Percentiles rank a stretch among this genome's conserved stretches.
Evolutionary conservation across 2,888 invertebrate genomes (phyloP).

Genomic region (Platycheirus albimanus): DNA sequence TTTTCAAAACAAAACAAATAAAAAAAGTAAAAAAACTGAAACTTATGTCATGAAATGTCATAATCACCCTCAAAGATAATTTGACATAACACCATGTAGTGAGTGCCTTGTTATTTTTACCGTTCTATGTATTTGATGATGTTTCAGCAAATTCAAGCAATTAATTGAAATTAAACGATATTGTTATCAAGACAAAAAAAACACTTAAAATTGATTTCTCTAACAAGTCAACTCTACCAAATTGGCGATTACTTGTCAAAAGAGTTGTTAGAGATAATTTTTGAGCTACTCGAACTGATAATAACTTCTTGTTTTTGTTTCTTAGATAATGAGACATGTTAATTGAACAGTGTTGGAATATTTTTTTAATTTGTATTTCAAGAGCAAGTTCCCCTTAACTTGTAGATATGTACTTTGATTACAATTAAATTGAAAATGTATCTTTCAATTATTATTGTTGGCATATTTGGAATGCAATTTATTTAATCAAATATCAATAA

Average conservation of each 20-base stretch:
- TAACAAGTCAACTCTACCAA: conserved; percentile 42
- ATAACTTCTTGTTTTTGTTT: conserved; percentile 15
- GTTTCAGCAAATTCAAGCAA: conserved; percentile 23
- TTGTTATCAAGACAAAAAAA: conserved; percentile 18
- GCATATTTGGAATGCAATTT: no score
- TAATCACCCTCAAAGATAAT: not conserved
- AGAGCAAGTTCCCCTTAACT: no score
- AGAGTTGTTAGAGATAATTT: conserved; percentile 45
- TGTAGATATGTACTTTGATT: no score
- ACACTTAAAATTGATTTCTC: not conserved
- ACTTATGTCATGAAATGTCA: not conserved
- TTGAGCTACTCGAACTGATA: conserved; percentile 23
- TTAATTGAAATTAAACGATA: conserved; percentile 58
- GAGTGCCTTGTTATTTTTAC: not conserved
- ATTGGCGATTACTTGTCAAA: conserved; percentile 56
- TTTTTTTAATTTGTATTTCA: no score
- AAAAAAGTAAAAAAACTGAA: no score
- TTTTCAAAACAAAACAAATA: no score
- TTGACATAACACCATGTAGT: not conserved
- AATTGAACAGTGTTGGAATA: not conserved
- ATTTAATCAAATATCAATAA: no score
- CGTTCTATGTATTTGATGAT: not conserved
- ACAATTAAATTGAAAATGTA: no score
- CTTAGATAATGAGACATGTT: not conserved
- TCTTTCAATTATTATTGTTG: no score